Percentiles rank a stretch among this genome's conserved stretches.
Evolutionary conservation across 2,888 invertebrate genomes (phyloP).

Genomic region (Poecilus cupreus): DNA sequence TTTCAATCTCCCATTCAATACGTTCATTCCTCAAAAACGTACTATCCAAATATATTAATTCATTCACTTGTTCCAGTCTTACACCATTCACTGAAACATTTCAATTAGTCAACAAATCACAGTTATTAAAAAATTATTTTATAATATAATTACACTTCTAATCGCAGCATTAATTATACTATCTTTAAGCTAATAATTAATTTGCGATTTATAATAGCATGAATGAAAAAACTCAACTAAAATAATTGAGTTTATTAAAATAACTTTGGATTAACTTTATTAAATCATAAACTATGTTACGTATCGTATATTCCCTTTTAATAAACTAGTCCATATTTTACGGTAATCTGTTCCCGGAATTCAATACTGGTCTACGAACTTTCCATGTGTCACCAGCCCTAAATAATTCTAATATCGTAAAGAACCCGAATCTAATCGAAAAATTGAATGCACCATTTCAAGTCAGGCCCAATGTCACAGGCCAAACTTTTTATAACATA

Average conservation of each 20-base stretch:
- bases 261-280: not conserved
- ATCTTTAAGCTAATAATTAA: constrained; percentile 3
- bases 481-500: constrained; percentile 22
- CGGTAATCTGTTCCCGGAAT: not conserved
- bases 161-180: constrained; percentile 23
- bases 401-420: constrained; percentile 32
- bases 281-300: not conserved
- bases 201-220: not conserved
- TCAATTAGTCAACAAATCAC: not conserved
- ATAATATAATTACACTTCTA: not conserved
- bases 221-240: not conserved
- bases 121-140: not conserved
- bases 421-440: constrained; percentile 22
- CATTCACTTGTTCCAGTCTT: too few species aligned
- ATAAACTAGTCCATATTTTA: not conserved
- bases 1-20: too few species aligned
- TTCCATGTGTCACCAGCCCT: constrained; percentile 10
- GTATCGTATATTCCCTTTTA: not conserved
- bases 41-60: too few species aligned
- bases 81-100: too few species aligned
- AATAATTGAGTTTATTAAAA: constrained; percentile 2
- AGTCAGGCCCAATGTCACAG: not conserved
- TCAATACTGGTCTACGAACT: not conserved
- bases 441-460: constrained; percentile 20
- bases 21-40: too few species aligned